A percentile compares a stretch with the other conserved stretches of the same genome.
Conservation (phyloP, 2,113 vertebrate species). For the Cebus imitator region DNA sequence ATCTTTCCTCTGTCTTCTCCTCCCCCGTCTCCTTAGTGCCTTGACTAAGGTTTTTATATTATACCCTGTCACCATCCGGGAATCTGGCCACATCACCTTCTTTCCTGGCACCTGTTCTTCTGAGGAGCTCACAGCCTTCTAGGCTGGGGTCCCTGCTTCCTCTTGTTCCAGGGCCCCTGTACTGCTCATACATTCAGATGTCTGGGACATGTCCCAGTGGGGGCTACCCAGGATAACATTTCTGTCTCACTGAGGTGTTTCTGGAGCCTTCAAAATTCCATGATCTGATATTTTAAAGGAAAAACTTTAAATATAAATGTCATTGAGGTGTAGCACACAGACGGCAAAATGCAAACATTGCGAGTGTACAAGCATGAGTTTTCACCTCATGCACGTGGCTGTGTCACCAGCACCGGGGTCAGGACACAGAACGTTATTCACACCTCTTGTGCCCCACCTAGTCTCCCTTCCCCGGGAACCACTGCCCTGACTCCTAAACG, state of each 20-base stretch:
- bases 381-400: rapidly evolving
- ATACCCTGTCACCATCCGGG: background rate
- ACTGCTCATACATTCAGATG: background rate
- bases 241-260: background rate
- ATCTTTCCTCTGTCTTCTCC: background rate
- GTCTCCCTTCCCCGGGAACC: no score
- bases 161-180: background rate
- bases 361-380: background rate
- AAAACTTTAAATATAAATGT: background rate
- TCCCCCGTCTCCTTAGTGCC: background rate
- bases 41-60: background rate
- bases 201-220: background rate
- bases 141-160: background rate
- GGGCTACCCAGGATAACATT: background rate
- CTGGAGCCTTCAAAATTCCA: background rate
- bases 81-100: background rate
- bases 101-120: background rate
- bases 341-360: background rate
- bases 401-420: background rate
- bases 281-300: background rate
- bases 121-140: no score
- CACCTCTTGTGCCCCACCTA: background rate
- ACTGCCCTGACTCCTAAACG: background rate
- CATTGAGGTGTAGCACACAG: background rate
- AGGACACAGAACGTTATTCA: background rate